Base-by-base conservation (phyloP, 2,113 vertebrate genomes). In the Mormoops blainvillei region DNA sequence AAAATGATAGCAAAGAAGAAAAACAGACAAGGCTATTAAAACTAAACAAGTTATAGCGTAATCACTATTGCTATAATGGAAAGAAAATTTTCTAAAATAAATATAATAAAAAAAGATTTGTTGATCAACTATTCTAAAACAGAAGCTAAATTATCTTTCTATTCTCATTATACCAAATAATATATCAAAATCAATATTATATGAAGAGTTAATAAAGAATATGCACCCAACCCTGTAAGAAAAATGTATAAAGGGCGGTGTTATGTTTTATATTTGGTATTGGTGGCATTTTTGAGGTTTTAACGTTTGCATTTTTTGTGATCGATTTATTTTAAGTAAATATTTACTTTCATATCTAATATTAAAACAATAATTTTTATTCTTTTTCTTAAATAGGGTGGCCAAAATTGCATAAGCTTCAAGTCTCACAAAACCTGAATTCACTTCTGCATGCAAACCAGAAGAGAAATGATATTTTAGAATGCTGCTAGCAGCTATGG, bases 101-200 rank as follows among this genome's bases (percentile, higher is more conserved):
- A 87, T 89, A 78, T 76, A 58, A 67, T 15, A 81, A 71, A 31
- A 31, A 84, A 33, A 33, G 28, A 77, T 45, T 45, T 65, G 68
- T 87, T 70, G 41, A 70, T 74, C 22, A 87, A 20, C 18, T 26
- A 73, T 43, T 93, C 15, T 22, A 88, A 24, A 74, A 61, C 20
- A 96, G 63, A 87, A 95, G 10, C 22, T 63, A 74, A 83, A 84
- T 87, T 84, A 63, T 83, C 7, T 92, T 87, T 87, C 63, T 80
- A 33, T 38, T 91, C 1, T 86, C 8, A 54, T 73, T 89, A 82
- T 19, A 89, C 48, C 67, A 89, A 94, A 76, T 20, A 92, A 20
- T 65, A 56, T 24, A 78, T 91, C 36, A 82, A 89, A 33, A 78
- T 93, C 22, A 76, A 73, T 94, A 73, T 63, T 91, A 43, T 19